Evolutionary conservation across 2,797 vertebrate genomes (phyloP).

Genomic region (Lithobates pipiens): DNA sequence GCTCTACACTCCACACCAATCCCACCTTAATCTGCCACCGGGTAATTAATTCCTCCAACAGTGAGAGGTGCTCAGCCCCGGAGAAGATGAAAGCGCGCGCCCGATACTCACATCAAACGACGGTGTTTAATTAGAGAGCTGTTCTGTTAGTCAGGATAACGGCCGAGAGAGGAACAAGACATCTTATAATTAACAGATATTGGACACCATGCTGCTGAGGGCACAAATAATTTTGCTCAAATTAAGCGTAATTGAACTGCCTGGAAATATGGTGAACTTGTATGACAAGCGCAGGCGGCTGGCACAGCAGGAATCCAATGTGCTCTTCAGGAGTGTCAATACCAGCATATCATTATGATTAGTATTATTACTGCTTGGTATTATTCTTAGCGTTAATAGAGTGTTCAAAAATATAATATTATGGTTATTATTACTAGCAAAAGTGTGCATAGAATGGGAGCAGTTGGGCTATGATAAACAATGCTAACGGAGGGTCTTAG

Average conservation of each 20-base stretch:
- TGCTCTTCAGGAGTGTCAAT: too few relatives aligned
- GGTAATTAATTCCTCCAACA: conserved; percentile 36
- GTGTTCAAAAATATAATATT: too few relatives aligned
- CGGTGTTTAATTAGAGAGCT: conserved; percentile 20
- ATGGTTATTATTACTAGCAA: too few relatives aligned
- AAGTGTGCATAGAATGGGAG: too few relatives aligned
- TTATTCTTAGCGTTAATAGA: too few relatives aligned
- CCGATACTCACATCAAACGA: conserved; percentile 30
- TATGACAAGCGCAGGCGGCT: too few relatives aligned
- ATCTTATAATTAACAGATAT: conserved; percentile 33
- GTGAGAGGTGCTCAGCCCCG: conserved; percentile 19
- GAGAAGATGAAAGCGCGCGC: conserved; percentile 17
- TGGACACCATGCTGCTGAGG: neutral
- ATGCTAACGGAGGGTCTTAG: too few relatives aligned
- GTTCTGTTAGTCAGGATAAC: neutral
- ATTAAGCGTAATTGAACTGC: neutral
- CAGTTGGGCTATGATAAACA: too few relatives aligned
- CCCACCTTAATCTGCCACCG: neutral
- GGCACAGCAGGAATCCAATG: too few relatives aligned
- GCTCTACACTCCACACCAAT: neutral
- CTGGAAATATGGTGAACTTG: neutral
- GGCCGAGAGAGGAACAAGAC: neutral
- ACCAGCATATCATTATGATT: too few relatives aligned
- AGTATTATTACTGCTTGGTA: too few relatives aligned
- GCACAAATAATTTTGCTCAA: conserved; percentile 10